These are phyloP conservation scores for Pteromalus puparum DNA, from an alignment of 1,140 invertebrate species.

Conservation along the genomic window DNA sequence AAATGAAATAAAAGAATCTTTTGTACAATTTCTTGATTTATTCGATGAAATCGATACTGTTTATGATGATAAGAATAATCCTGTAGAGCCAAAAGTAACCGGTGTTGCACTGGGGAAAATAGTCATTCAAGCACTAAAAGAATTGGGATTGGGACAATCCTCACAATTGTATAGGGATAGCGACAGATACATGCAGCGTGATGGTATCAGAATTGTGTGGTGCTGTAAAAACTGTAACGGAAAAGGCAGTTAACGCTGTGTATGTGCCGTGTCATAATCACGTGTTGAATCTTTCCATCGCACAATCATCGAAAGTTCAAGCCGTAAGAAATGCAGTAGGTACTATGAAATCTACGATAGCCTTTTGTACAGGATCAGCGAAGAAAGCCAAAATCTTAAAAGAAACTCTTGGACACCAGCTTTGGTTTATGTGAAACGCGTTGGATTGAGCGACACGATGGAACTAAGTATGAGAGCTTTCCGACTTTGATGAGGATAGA, in stretches of 20 bases:
- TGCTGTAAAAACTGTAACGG: constrained; percentile 52
- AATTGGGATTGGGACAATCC: constrained; percentile 55
- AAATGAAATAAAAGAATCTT: too few relatives aligned
- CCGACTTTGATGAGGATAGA: too few relatives aligned
- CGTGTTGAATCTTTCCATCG: constrained; percentile 57
- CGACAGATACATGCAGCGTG: constrained; percentile 59
- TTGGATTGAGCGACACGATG: constrained; percentile 55
- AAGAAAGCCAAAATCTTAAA: constrained; percentile 46
- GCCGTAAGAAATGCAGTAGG: constrained; percentile 55
- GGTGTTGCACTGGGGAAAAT: constrained; percentile 54
- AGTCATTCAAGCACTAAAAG: constrained; percentile 51
- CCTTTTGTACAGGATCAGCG: constrained; percentile 58
- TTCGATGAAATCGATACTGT: too few relatives aligned
- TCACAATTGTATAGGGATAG: constrained; percentile 58
- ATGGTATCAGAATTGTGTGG: constrained; percentile 58
- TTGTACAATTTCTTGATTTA: too few relatives aligned
- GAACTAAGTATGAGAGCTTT: constrained; percentile 48
- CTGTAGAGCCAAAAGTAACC: constrained; percentile 51
- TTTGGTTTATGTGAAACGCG: constrained; percentile 57
- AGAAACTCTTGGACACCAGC: too few relatives aligned
- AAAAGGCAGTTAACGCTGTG: constrained; percentile 54
- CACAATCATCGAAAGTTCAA: constrained; percentile 51
- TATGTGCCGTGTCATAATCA: constrained; percentile 59
- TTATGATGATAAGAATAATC: not conserved
- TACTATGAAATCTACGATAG: constrained; percentile 57